Percentiles rank a stretch among this genome's conserved stretches.
These are phyloP conservation scores for Chrysomela aeneicollis DNA, from an alignment of 2,888 invertebrate species.

Conservation along the genomic window DNA sequence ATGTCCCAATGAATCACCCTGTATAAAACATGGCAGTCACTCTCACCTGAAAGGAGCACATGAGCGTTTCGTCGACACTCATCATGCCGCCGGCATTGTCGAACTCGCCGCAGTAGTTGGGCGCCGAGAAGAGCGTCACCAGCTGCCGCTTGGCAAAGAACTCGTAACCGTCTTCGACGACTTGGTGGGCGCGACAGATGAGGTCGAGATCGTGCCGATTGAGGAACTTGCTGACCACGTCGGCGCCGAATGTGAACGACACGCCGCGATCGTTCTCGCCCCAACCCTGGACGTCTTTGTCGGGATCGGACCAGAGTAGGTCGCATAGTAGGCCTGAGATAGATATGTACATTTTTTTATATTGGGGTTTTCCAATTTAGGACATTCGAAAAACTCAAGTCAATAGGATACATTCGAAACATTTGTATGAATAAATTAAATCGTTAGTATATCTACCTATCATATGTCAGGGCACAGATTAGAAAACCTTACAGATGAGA, in stretches of 20 bases:
- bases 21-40: too few relatives aligned
- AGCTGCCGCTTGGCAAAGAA: conserved; percentile 98
- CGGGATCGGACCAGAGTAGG: conserved; percentile 96
- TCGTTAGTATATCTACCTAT: too few relatives aligned
- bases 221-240: conserved; percentile 95
- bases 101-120: conserved; percentile 98
- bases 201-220: conserved; percentile 96
- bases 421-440: too few relatives aligned
- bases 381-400: too few relatives aligned
- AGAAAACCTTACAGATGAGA: too few relatives aligned
- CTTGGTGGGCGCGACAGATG: conserved; percentile 98
- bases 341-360: too few relatives aligned
- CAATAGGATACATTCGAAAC: too few relatives aligned
- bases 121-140: conserved; percentile 98
- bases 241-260: conserved; percentile 97
- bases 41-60: conserved; percentile 94
- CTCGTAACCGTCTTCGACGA: conserved; percentile 99
- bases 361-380: too few relatives aligned
- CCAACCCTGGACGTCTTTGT: conserved; percentile 93
- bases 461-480: too few relatives aligned
- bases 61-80: conserved; percentile 98
- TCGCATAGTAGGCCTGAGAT: conserved; percentile 88
- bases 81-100: conserved; percentile 99
- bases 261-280: conserved; percentile 99
- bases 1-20: too few relatives aligned